Percentiles rank a stretch among this genome's conserved stretches.
These are phyloP conservation scores for Eupithecia exiguata DNA, from an alignment of 2,888 invertebrate genomes.

Conservation along the genomic window DNA sequence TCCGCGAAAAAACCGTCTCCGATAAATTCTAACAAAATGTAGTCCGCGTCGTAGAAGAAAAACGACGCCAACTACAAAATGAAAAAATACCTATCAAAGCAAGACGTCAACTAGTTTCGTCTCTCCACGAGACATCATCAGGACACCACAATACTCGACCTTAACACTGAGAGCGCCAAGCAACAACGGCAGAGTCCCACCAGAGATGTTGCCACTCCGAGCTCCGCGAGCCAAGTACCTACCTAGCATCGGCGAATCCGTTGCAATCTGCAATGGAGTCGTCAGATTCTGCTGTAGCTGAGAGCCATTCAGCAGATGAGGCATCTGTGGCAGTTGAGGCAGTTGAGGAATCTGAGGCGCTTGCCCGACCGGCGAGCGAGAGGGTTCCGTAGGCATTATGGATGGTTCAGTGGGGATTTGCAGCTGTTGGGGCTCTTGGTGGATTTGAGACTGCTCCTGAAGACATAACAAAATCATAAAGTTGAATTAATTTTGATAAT, in stretches of 20 bases:
- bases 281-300: slow-evolving; percentile 64
- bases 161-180: too few species aligned
- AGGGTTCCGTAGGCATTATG: background rate
- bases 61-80: too few species aligned
- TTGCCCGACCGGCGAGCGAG: background rate
- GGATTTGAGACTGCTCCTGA: background rate
- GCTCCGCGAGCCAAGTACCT: too few species aligned
- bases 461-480: background rate
- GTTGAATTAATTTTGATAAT: background rate
- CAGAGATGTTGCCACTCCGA: too few species aligned
- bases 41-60: too few species aligned
- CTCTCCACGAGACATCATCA: too few species aligned
- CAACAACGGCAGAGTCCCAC: too few species aligned
- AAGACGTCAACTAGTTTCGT: too few species aligned
- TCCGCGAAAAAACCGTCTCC: too few species aligned
- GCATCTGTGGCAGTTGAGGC: background rate
- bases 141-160: too few species aligned
- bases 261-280: slow-evolving; percentile 74
- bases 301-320: slow-evolving; percentile 51
- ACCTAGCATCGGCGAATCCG: slow-evolving; percentile 67
- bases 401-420: slow-evolving; percentile 1
- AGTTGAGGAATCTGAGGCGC: background rate
- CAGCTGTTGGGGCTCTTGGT: background rate
- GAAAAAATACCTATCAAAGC: too few species aligned
- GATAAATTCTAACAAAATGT: too few species aligned